Base-by-base conservation (phyloP, 2,113 vertebrate species). In the Urocynchramus pylzowi region DNA sequence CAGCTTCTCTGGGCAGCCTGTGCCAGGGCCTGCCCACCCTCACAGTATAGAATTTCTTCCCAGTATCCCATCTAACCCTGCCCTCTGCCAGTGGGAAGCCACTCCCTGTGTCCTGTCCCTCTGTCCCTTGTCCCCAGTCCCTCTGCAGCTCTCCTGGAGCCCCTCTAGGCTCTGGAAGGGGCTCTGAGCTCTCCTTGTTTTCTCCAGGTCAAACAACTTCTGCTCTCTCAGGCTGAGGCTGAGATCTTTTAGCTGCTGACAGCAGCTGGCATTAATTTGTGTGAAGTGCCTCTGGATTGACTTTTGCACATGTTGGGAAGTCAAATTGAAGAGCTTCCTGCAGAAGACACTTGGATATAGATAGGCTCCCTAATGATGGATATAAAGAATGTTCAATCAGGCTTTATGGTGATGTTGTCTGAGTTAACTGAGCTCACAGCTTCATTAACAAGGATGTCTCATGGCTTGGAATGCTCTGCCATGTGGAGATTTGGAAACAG, bases 31-130 rank as follows among this genome's bases (percentile, higher is more conserved):
- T 56, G 0, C 0, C 20, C 65, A 35, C 30, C 33, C 37, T 65
- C 44, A 8, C 20, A 64, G 17, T 21, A 5, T 1, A 18, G 16
- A 18, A 49, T 57, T 50, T 1, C 19, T 82, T 30, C 63, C n/a
- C 21, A 61, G 0, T 27, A 23, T 61, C 39, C 24, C 21, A 35
- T 19, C 45, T 0, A 4, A 0, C 69, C 45, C 45, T 75, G 45
- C 11, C 12, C 47, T 31, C 30, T 42, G 87, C 8, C 30, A 61
- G 2, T 35, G 7, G 4, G 39, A 35, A 68, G 6, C 63, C 15
- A 27, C 69, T 52, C n/a, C 27, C 9, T 7, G 3, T 30, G 39
- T 76, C 17, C 30, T 83, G n/a, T 19, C 14, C 4, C 61, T 82
- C 69, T 39, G 18, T 23, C 13, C 28, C 27, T 39, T 59, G 52